A percentile compares a stretch with the other conserved stretches of the same genome.
phyloP scores from a whole-genome alignment of 2,888 invertebrate species.

The Listrodromus nycthemerus region DNA sequence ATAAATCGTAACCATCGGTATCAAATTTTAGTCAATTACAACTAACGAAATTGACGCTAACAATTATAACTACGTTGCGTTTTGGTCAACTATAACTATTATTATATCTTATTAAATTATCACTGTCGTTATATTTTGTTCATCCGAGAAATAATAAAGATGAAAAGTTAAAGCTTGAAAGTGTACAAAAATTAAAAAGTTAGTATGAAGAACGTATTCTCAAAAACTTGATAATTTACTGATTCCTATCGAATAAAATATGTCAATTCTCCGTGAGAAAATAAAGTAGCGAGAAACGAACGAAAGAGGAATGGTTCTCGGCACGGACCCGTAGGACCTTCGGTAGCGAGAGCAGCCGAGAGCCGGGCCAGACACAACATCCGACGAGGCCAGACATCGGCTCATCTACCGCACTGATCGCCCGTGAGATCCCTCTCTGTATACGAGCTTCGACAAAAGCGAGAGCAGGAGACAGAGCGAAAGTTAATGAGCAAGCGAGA shows the following conservation, averaged over 20 bases:
- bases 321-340: conserved; percentile 68
- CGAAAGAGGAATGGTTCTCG: conserved; percentile 22
- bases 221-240: too few relatives aligned
- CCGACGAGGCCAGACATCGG: conserved; percentile 70
- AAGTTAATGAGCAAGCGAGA: conserved; percentile 33
- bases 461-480: conserved; percentile 24
- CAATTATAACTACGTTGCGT: too few relatives aligned
- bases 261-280: background rate
- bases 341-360: conserved; percentile 57
- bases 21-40: too few relatives aligned
- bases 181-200: background rate
- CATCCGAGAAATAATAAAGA: too few relatives aligned
- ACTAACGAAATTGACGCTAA: background rate
- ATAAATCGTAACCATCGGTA: too few relatives aligned
- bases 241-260: too few relatives aligned
- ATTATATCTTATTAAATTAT: too few relatives aligned
- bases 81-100: too few relatives aligned
- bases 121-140: too few relatives aligned
- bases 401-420: conserved; percentile 66
- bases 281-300: background rate
- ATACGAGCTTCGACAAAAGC: conserved; percentile 22
- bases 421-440: conserved; percentile 61
- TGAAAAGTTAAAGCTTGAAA: background rate
- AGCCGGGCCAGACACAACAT: conserved; percentile 71
- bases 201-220: background rate